Evolutionary conservation across 2,113 vertebrate genomes (phyloP), one percentile per base, ranked within the genome.

Genomic region (Toxostoma redivivum): DNA sequence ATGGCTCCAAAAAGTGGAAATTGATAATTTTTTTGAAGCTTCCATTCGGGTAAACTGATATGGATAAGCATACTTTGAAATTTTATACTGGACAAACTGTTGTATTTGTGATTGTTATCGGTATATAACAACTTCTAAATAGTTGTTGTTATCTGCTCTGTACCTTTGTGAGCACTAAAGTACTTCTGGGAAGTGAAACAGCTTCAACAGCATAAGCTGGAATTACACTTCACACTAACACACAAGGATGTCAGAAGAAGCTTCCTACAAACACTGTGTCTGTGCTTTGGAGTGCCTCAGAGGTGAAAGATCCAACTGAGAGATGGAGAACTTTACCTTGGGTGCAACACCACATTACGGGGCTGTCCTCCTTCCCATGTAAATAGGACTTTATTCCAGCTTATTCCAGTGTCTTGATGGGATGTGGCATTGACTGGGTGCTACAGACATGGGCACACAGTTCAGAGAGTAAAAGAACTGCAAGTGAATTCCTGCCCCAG

Each of bases 341-440:
- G 38, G 38, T 61, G 22, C 40, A 54, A 12, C 1, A 4, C 51
- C 27, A 1, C 7, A 12, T 44, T 51, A 27, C 0, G 0, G 58
- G 42, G 28, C 84, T 57, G 3, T 2, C 28, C 30, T 15, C 38
- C 65, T 78, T 53, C 58, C 57, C 28, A 11, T 3, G 17, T 40
- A 88, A 82, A 53, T 4, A 5, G 11, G 4, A 1, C 35, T 65
- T 30, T 44, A 9, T 60, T 58, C 53, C 66, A 54, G 85, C 44
- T 78, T 8, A 35, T 50, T n/a, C 40, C 40, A 20, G 44, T 12
- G 44, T 42, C 76, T 7, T 44, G 37, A 37, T n/a, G 11, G 21
- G 69, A 44, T 1, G 9, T 51, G 58, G 24, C 69, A 15, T 2
- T 38, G 40, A 12, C 45, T 66, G 35, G 3, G 11, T 51, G 40